These are phyloP conservation scores for Ophiothrix spiculata DNA, from an alignment of 35 echinoderm and acorn worm genomes.

Conservation along the genomic window DNA sequence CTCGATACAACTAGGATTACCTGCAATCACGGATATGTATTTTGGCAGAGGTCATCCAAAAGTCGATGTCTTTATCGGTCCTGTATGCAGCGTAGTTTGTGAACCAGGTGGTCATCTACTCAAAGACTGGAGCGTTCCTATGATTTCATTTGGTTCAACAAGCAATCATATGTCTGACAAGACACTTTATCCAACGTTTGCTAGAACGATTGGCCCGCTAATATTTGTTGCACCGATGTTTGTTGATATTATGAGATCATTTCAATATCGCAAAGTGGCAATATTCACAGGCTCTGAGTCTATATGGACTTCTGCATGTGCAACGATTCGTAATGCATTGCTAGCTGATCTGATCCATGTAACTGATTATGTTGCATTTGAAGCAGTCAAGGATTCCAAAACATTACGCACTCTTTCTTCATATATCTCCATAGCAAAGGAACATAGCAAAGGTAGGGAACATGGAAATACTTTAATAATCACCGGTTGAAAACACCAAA, in stretches of 20 bases:
- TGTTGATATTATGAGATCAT: slow-evolving; percentile 5
- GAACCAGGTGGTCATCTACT: slow-evolving; percentile 67
- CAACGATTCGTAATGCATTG: neutral
- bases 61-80: slow-evolving; percentile 68
- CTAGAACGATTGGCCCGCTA: slow-evolving; percentile 10
- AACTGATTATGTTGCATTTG: slow-evolving; percentile 1
- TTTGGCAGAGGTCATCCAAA: slow-evolving; percentile 37
- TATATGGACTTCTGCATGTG: slow-evolving; percentile 15
- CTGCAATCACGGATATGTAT: slow-evolving; percentile 30
- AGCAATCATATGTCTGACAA: slow-evolving; percentile 51
- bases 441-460: slow-evolving; percentile 15
- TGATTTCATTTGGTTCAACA: slow-evolving; percentile 73
- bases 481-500: too few relatives aligned
- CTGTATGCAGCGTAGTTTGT: slow-evolving; percentile 66
- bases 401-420: neutral
- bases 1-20: slow-evolving; percentile 26
- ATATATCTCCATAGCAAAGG: neutral
- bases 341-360: neutral
- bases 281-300: slow-evolving; percentile 28
- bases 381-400: neutral
- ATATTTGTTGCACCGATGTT: slow-evolving; percentile 25
- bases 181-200: slow-evolving; percentile 55
- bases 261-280: slow-evolving; percentile 20
- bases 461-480: too few relatives aligned
- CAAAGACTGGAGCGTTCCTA: slow-evolving; percentile 59